These are phyloP conservation scores for Copidosoma aretas DNA, from an alignment of 2,888 invertebrate genomes.

Conservation along the genomic window DNA sequence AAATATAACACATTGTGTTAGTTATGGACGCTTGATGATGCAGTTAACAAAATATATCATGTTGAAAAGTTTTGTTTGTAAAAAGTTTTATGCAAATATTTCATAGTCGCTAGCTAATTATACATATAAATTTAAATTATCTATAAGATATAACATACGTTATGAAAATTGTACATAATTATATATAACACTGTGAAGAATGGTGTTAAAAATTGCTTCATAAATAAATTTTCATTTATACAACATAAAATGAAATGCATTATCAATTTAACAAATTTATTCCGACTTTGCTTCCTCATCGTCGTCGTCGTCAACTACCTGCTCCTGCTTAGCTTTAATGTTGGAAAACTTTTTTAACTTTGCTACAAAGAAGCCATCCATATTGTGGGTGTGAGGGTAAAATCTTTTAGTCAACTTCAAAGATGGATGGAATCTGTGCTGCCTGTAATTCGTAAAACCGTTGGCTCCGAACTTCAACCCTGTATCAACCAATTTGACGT, in stretches of 20 bases:
- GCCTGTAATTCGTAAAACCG: slow-evolving; percentile 89
- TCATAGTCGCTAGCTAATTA: slow-evolving; percentile 10
- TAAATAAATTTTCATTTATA: slow-evolving; percentile 35
- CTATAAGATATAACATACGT: slow-evolving; percentile 26
- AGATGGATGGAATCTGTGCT: slow-evolving; percentile 87
- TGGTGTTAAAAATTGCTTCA: slow-evolving; percentile 28
- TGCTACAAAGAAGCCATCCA: slow-evolving; percentile 99
- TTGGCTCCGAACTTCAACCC: slow-evolving; percentile 95
- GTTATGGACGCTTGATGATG: not conserved
- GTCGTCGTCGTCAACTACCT: slow-evolving; percentile 42
- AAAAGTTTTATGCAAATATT: slow-evolving; percentile 29
- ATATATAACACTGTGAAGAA: slow-evolving; percentile 20
- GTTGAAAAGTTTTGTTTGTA: slow-evolving; percentile 18
- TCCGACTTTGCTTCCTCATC: slow-evolving; percentile 42
- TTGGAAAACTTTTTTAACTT: slow-evolving; percentile 97
- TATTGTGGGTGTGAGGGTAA: slow-evolving; percentile 98
- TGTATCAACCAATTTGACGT: slow-evolving; percentile 91
- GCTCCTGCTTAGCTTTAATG: slow-evolving; percentile 65
- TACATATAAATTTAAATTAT: slow-evolving; percentile 33
- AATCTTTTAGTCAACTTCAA: slow-evolving; percentile 87
- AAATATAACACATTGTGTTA: not conserved
- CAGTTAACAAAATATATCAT: not conserved
- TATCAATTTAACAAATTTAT: not conserved
- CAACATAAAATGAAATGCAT: slow-evolving; percentile 24
- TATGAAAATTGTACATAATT: slow-evolving; percentile 37